Evolutionary conservation across 2,888 invertebrate species (phyloP).

Genomic region (Prenolepis imparis): DNA sequence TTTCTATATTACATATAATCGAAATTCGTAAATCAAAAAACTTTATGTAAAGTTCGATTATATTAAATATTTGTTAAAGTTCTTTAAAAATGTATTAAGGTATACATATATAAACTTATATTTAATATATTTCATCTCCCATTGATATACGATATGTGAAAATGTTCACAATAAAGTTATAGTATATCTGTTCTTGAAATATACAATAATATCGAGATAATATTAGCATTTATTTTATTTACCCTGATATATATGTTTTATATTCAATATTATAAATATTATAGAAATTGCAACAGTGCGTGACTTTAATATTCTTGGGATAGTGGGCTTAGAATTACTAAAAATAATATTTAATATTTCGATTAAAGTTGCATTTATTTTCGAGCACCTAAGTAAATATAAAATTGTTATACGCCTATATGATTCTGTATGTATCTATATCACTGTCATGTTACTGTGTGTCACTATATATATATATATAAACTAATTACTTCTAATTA

Average conservation of each 20-base stretch:
- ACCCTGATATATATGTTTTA: slow-evolving; percentile 36
- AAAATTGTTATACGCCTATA: slow-evolving; percentile 82
- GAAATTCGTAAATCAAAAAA: slow-evolving; percentile 53
- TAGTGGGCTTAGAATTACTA: slow-evolving; percentile 14
- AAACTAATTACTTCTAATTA: slow-evolving; percentile 81
- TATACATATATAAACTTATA: slow-evolving; percentile 46
- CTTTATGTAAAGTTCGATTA: slow-evolving; percentile 57
- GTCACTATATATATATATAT: slow-evolving; percentile 71
- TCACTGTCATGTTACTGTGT: slow-evolving; percentile 81
- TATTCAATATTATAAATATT: slow-evolving; percentile 26
- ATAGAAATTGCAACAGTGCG: slow-evolving; percentile 47
- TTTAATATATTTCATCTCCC: slow-evolving; percentile 43
- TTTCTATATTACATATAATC: slow-evolving; percentile 57
- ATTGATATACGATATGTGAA: slow-evolving; percentile 33
- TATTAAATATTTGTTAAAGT: slow-evolving; percentile 42
- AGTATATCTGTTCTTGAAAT: slow-evolving; percentile 62
- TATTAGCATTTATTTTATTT: slow-evolving; percentile 4
- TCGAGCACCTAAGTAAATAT: slow-evolving; percentile 83
- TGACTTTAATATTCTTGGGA: not conserved
- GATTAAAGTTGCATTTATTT: slow-evolving; percentile 80
- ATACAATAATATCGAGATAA: slow-evolving; percentile 39
- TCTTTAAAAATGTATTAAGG: slow-evolving; percentile 45
- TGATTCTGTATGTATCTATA: slow-evolving; percentile 82
- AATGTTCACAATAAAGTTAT: slow-evolving; percentile 35
- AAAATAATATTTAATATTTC: slow-evolving; percentile 51